These are phyloP conservation scores for Plodia interpunctella DNA, from an alignment of 1,140 invertebrate genomes.

Conservation along the genomic window DNA sequence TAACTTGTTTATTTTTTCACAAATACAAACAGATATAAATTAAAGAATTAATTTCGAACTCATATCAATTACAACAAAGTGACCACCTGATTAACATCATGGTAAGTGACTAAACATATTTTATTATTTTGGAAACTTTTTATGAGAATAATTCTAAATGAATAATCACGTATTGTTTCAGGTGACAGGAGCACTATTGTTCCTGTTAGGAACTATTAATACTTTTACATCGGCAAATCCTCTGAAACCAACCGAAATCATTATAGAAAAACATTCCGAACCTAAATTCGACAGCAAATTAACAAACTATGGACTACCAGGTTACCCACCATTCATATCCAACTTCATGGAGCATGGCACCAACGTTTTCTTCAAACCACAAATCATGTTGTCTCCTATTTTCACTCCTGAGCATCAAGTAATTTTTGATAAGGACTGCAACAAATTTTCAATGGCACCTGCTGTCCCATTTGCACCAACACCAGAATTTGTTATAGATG, in stretches of 20 bases:
- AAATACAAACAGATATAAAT: neutral
- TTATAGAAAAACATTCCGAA: slow-evolving; percentile 5
- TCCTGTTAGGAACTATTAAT: slow-evolving; percentile 19
- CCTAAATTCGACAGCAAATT: neutral
- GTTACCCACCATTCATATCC: slow-evolving; percentile 9
- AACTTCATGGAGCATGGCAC: slow-evolving; percentile 31
- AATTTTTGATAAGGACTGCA: slow-evolving; percentile 12
- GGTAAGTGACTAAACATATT: slow-evolving; percentile 9
- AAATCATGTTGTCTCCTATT: slow-evolving; percentile 21
- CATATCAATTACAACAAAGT: neutral
- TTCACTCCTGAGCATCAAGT: slow-evolving; percentile 9
- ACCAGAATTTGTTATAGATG: slow-evolving; percentile 13
- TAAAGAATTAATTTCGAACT: neutral
- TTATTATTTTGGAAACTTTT: neutral
- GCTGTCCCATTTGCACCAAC: neutral
- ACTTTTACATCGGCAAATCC: neutral
- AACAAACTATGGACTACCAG: slow-evolving; percentile 2
- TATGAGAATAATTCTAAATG: neutral
- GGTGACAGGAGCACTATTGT: slow-evolving; percentile 11
- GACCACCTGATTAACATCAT: slow-evolving; percentile 2
- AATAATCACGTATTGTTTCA: slow-evolving; percentile 12
- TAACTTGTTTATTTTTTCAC: neutral
- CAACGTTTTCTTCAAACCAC: slow-evolving; percentile 37
- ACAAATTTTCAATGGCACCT: neutral
- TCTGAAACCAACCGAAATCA: slow-evolving; percentile 9